Evolutionary conservation across 2,797 vertebrate species (phyloP).

Genomic region (Rhynchonycteris naso): DNA sequence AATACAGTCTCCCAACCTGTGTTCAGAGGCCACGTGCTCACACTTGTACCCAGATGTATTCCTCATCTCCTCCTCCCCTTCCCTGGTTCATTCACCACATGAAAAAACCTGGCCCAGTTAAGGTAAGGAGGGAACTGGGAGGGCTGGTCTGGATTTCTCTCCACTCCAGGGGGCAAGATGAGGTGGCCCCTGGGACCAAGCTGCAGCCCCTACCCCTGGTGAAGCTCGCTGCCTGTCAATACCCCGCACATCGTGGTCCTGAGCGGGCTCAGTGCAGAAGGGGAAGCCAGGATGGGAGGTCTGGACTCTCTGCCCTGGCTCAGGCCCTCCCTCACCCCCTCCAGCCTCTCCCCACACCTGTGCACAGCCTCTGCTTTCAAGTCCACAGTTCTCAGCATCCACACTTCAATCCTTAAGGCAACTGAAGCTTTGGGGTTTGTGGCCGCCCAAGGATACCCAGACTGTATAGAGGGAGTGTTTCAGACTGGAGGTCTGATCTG

Average conservation of each 20-base stretch:
- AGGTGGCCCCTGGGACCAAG: neutral
- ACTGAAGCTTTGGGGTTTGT: neutral
- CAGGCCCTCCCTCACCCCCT: neutral
- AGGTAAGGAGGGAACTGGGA: neutral
- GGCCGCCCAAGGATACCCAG: neutral
- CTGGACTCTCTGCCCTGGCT: neutral
- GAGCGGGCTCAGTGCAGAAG: neutral
- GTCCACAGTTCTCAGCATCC: neutral
- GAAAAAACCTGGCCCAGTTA: neutral
- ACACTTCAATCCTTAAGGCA: neutral
- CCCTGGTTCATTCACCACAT: no score
- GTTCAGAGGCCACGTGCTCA: rapidly evolving
- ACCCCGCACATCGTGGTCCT: rapidly evolving
- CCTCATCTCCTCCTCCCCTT: neutral
- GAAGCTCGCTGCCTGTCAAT: neutral
- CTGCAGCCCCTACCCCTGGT: neutral
- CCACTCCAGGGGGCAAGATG: neutral
- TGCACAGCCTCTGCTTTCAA: neutral
- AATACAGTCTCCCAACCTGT: neutral
- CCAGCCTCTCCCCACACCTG: neutral
- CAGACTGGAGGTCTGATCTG: neutral
- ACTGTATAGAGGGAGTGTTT: neutral
- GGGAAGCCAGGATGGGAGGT: neutral
- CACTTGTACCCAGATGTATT: neutral
- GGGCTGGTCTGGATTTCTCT: neutral